Evolutionary conservation across 2,888 invertebrate species (phyloP).

Genomic region (Schrankia costaestrigalis): DNA sequence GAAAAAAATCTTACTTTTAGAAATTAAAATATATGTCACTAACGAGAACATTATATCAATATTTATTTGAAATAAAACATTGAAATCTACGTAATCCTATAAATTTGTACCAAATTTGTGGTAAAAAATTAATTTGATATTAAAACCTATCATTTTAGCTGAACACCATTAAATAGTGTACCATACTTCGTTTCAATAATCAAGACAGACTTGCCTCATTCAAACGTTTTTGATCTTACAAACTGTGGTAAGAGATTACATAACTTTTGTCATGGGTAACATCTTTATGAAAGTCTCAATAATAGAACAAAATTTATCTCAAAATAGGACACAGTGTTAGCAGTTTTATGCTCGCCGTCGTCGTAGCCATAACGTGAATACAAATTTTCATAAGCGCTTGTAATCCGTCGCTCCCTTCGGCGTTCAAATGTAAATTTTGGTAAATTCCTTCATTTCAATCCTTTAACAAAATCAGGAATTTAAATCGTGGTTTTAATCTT

Average conservation of each 20-base stretch:
- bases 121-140: too few species aligned
- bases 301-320: slow-evolving; percentile 19
- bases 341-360: slow-evolving; percentile 25
- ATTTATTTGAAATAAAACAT: too few species aligned
- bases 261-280: slow-evolving; percentile 7
- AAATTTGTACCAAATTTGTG: too few species aligned
- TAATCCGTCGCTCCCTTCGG: slow-evolving; percentile 39
- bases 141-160: background rate
- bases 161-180: background rate
- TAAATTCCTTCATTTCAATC: slow-evolving; percentile 49
- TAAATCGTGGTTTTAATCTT: slow-evolving; percentile 29
- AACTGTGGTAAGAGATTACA: too few species aligned
- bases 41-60: too few species aligned
- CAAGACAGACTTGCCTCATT: too few species aligned
- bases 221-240: too few species aligned
- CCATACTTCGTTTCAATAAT: too few species aligned
- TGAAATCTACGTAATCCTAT: too few species aligned
- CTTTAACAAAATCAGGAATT: slow-evolving; percentile 49
- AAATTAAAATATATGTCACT: too few species aligned
- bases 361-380: slow-evolving; percentile 32
- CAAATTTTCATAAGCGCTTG: slow-evolving; percentile 50
- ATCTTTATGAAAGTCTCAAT: slow-evolving; percentile 16
- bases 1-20: too few species aligned
- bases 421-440: slow-evolving; percentile 49
- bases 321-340: slow-evolving; percentile 16